Conservation (phyloP, 53 echinoderm and acorn worm species). For the Apostichopus leukothele region DNA sequence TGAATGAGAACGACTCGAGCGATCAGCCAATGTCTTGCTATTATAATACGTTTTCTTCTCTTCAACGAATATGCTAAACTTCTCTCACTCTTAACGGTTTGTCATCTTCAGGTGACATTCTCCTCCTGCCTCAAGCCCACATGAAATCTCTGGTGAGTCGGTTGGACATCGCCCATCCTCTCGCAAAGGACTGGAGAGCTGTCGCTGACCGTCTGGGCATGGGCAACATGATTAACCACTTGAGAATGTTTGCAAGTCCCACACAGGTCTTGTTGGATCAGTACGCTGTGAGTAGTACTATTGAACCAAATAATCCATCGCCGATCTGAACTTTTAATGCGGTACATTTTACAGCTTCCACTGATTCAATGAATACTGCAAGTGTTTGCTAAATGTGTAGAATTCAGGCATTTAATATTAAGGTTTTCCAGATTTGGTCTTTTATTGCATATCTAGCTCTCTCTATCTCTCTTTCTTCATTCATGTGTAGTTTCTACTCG, state of each 20-base stretch:
- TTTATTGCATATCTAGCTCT: too few relatives aligned
- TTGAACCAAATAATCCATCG: background rate
- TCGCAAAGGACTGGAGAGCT: conserved; percentile 70
- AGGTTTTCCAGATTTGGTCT: too few relatives aligned
- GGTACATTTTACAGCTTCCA: too few relatives aligned
- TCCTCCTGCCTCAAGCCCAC: conserved; percentile 54
- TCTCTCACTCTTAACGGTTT: background rate
- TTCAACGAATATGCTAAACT: background rate
- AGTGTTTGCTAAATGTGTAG: too few relatives aligned
- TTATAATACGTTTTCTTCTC: too few relatives aligned
- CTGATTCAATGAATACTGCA: too few relatives aligned
- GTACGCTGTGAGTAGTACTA: conserved; percentile 73
- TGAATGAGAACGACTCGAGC: too few relatives aligned
- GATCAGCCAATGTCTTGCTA: too few relatives aligned
- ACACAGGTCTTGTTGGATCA: conserved; percentile 77
- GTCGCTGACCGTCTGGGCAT: conserved; percentile 81
- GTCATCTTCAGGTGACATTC: conserved; percentile 60
- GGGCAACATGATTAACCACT: conserved; percentile 79
- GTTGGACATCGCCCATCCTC: conserved; percentile 65
- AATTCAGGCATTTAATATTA: too few relatives aligned
- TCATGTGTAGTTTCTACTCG: too few relatives aligned
- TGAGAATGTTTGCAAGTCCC: conserved; percentile 71
- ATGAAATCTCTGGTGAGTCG: conserved; percentile 56
- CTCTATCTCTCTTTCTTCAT: too few relatives aligned
- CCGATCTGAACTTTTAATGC: background rate